These are phyloP conservation scores for Drosophila meridiana DNA, from an alignment of 2,888 invertebrate genomes.

Conservation along the genomic window DNA sequence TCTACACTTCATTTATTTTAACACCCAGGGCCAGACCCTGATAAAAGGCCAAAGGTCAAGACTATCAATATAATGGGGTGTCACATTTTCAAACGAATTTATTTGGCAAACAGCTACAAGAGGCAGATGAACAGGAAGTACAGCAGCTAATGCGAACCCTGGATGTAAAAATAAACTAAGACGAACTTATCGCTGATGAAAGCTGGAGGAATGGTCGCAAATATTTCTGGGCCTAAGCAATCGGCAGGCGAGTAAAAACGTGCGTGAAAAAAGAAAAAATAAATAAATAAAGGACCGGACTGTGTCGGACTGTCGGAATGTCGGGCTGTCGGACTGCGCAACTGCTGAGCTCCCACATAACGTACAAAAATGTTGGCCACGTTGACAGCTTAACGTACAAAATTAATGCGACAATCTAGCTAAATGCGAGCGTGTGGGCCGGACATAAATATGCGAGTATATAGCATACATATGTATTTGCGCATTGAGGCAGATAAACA, in stretches of 20 bases:
- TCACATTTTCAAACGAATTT: conserved; percentile 72
- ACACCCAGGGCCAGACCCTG: conserved; percentile 15
- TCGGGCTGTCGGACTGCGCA: not conserved
- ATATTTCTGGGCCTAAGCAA: conserved; percentile 43
- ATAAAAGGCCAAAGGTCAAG: conserved; percentile 12
- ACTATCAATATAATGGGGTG: conserved; percentile 63
- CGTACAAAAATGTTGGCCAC: conserved; percentile 73
- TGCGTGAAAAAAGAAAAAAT: conserved; percentile 25
- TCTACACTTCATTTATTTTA: conserved; percentile 57
- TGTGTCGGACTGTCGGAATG: not conserved
- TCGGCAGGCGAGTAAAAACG: conserved; percentile 34
- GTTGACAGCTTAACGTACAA: conserved; percentile 79
- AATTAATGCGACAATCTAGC: conserved; percentile 78
- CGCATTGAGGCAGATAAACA: conserved; percentile 70
- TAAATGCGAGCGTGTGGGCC: conserved; percentile 42
- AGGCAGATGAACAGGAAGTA: conserved; percentile 5
- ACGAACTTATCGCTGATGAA: conserved; percentile 68
- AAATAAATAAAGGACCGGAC: conserved; percentile 14
- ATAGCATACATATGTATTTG: conserved; percentile 42
- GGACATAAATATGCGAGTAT: conserved; percentile 43
- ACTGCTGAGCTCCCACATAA: conserved; percentile 40
- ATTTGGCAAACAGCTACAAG: conserved; percentile 61
- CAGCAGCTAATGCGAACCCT: conserved; percentile 37
- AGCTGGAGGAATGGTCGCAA: conserved; percentile 60
- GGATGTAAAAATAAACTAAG: conserved; percentile 71